These are phyloP conservation scores for Deilephila elpenor DNA, from an alignment of 2,888 invertebrate genomes.

Conservation along the genomic window DNA sequence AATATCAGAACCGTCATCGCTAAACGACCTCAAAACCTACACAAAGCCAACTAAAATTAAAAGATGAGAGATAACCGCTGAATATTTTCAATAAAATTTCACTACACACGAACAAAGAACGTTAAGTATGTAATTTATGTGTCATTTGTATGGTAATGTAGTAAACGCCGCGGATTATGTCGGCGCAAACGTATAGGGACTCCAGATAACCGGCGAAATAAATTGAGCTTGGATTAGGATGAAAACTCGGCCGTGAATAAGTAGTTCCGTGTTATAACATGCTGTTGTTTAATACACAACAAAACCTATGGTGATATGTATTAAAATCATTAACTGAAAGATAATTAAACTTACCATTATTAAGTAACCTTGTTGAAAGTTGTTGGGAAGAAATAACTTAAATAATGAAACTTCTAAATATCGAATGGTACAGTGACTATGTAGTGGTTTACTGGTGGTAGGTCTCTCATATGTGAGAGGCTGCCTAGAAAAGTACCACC, in stretches of 20 bases:
- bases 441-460: too few relatives aligned
- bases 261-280: not conserved
- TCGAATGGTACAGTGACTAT: too few relatives aligned
- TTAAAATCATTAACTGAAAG: too few relatives aligned
- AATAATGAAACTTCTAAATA: too few relatives aligned
- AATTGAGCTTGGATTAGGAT: not conserved
- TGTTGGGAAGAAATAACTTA: too few relatives aligned
- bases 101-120: conserved; percentile 14
- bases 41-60: conserved; percentile 4
- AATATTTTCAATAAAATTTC: not conserved
- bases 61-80: not conserved
- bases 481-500: too few relatives aligned
- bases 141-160: conserved; percentile 24
- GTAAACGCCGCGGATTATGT: conserved; percentile 15
- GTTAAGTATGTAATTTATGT: conserved; percentile 17
- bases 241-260: not conserved
- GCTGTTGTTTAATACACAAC: not conserved
- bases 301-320: too few relatives aligned
- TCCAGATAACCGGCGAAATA: conserved; percentile 9
- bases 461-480: too few relatives aligned
- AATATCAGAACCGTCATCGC: not conserved
- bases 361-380: too few relatives aligned
- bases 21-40: not conserved
- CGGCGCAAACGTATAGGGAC: not conserved
- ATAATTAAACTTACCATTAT: too few relatives aligned